These are phyloP conservation scores for Lepidochrysops patricia DNA, from an alignment of 2,888 invertebrate species.

Conservation along the genomic window DNA sequence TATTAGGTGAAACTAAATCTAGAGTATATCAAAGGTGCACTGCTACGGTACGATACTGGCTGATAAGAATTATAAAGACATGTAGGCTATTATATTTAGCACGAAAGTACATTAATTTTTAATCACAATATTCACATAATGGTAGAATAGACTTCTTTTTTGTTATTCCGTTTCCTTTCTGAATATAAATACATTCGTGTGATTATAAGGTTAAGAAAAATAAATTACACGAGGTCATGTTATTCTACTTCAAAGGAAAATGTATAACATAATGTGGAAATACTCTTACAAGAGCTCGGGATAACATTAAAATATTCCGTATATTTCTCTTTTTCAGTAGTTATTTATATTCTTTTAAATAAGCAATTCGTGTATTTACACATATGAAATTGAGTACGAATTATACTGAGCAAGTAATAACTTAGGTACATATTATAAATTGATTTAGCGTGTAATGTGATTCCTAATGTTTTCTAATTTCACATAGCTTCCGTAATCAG, in stretches of 20 bases:
- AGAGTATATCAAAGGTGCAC: too few species aligned
- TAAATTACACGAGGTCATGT: conserved; percentile 3
- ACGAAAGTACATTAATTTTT: neutral
- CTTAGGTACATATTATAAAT: neutral
- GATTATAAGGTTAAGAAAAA: conserved; percentile 11
- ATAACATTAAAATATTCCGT: conserved; percentile 1
- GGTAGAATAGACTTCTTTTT: neutral
- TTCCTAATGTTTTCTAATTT: too few species aligned
- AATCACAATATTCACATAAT: neutral
- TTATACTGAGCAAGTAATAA: neutral
- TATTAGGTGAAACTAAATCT: too few species aligned
- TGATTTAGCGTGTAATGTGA: neutral
- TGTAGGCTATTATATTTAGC: too few species aligned
- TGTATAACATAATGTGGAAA: conserved; percentile 4
- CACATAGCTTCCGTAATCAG: too few species aligned
- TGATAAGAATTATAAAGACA: too few species aligned
- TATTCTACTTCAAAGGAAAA: conserved; percentile 8
- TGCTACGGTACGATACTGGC: too few species aligned
- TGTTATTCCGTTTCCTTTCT: neutral
- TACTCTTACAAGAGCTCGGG: neutral
- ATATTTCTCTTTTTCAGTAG: neutral
- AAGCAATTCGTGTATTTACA: neutral
- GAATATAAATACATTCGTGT: conserved; percentile 2
- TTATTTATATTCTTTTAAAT: neutral
- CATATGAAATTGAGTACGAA: neutral